These are phyloP conservation scores for Pinctada fucata DNA, from an alignment of 2,888 invertebrate genomes.

Conservation along the genomic window DNA sequence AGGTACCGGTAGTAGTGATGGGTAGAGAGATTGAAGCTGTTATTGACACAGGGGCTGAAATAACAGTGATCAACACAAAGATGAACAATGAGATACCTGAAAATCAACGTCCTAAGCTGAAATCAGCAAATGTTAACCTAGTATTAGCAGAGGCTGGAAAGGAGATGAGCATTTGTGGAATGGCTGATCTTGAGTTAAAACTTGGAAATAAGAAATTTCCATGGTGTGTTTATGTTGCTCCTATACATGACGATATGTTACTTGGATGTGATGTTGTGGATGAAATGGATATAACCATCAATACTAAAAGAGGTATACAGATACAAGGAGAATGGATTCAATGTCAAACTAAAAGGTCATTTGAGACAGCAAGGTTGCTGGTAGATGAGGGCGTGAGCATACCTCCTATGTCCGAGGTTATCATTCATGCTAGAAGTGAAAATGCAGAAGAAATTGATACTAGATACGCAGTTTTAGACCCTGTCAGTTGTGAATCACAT, in stretches of 20 bases:
- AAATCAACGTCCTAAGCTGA: background rate
- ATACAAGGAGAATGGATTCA: too few relatives aligned
- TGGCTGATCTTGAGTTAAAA: conserved; percentile 4
- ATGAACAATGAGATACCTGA: conserved; percentile 12
- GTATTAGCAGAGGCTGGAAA: conserved; percentile 31
- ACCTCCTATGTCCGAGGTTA: too few relatives aligned
- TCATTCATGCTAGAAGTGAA: too few relatives aligned
- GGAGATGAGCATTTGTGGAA: conserved; percentile 25
- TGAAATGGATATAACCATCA: background rate
- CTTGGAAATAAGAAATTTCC: conserved; percentile 21
- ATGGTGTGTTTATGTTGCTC: conserved; percentile 41
- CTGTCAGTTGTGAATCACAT: too few relatives aligned
- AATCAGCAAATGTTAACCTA: conserved; percentile 18
- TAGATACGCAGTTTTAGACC: too few relatives aligned
- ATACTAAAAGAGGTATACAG: too few relatives aligned
- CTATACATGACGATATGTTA: conserved; percentile 30
- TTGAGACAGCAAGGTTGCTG: too few relatives aligned
- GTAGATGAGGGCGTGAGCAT: too few relatives aligned
- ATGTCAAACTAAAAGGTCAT: too few relatives aligned
- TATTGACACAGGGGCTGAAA: conserved; percentile 34
- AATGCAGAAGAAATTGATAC: too few relatives aligned
- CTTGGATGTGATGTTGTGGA: conserved; percentile 34
- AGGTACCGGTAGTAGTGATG: conserved; percentile 2
- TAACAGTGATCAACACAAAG: conserved; percentile 29
- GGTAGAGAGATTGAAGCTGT: conserved; percentile 14